phyloP scores from a whole-genome alignment of 2,113 vertebrate genomes.

The Oryctolagus cuniculus region DNA sequence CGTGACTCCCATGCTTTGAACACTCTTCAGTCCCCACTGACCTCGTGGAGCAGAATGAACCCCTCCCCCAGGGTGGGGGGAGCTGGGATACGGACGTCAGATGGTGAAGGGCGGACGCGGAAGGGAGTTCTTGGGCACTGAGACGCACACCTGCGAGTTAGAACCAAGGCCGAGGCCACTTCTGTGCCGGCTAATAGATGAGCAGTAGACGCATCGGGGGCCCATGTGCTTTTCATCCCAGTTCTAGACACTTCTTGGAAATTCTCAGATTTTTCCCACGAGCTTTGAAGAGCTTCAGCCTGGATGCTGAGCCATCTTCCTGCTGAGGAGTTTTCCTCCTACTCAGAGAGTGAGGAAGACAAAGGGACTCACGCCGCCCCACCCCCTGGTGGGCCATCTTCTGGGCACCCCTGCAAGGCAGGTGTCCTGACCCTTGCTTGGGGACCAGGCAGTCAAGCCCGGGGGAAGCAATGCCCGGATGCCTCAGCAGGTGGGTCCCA shows the following conservation, averaged over 20 bases:
- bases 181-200: not conserved
- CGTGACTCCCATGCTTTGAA: not conserved
- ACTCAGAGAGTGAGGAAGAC: not conserved
- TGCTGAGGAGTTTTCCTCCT: not conserved
- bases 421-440: accelerated
- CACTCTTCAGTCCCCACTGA: not conserved
- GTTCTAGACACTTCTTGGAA: not conserved
- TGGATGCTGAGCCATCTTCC: not conserved
- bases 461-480: accelerated
- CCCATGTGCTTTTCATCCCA: not conserved
- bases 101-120: not conserved
- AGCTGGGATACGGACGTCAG: not conserved
- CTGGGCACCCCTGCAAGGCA: too few relatives aligned
- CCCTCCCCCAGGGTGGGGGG: not conserved
- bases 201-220: not conserved
- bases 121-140: not conserved
- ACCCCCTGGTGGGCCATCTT: not conserved
- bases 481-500: not conserved
- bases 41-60: not conserved
- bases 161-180: not conserved
- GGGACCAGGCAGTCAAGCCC: not conserved
- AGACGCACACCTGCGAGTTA: not conserved
- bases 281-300: not conserved
- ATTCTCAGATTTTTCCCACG: not conserved
- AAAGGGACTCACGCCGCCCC: accelerated